Conservation (phyloP, 1,140 invertebrate genomes). For the Coenobita brevimanus region DNA sequence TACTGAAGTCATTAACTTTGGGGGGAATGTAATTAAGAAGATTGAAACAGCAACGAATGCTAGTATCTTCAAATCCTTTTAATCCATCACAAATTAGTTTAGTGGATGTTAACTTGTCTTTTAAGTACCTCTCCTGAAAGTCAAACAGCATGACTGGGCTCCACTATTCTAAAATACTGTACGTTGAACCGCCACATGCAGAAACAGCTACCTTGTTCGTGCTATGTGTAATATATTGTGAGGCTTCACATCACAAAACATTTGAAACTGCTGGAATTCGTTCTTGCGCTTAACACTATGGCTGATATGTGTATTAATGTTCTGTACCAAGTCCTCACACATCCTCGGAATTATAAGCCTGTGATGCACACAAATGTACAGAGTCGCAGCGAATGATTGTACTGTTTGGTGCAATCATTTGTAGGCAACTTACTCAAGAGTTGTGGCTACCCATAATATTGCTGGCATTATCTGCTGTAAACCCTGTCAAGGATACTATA, state of each 20-base stretch:
- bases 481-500: background rate
- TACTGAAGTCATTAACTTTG: constrained; percentile 5
- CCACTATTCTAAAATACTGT: background rate
- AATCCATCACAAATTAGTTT: background rate
- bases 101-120: background rate
- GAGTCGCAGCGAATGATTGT: constrained; percentile 10
- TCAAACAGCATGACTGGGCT: background rate
- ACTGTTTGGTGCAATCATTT: background rate
- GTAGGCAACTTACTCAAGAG: background rate
- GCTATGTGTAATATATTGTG: background rate
- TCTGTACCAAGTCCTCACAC: constrained; percentile 2
- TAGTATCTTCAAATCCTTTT: constrained; percentile 9
- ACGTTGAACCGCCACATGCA: background rate
- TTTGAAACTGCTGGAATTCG: constrained; percentile 23
- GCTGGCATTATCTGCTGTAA: background rate
- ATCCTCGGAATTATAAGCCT: background rate
- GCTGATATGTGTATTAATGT: background rate
- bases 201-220: constrained; percentile 18
- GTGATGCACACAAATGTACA: background rate
- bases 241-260: constrained; percentile 13
- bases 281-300: constrained; percentile 12
- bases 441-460: constrained; percentile 23
- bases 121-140: background rate
- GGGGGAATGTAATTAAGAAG: constrained; percentile 5
- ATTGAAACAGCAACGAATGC: background rate